phyloP scores from a whole-genome alignment of 1,140 invertebrate genomes.

The Drosophila ficusphila region DNA sequence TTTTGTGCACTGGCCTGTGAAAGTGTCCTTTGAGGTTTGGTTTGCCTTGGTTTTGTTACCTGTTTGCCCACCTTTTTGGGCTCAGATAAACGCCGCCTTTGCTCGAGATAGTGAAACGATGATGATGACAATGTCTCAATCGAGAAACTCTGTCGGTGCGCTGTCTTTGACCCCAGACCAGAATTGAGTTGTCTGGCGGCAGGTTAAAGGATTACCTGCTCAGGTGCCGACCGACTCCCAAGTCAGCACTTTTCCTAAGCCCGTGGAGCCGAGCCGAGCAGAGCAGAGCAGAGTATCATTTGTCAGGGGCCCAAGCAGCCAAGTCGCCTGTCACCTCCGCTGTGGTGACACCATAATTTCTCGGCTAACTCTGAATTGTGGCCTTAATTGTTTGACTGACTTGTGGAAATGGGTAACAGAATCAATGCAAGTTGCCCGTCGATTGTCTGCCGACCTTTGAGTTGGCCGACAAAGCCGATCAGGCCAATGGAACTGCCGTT shows the following conservation, averaged over 20 bases:
- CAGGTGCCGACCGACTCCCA: slow-evolving; percentile 32
- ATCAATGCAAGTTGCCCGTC: slow-evolving; percentile 67
- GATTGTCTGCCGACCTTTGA: slow-evolving; percentile 74
- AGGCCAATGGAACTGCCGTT: slow-evolving; percentile 56
- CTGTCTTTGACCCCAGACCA: slow-evolving; percentile 64
- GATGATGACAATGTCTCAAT: slow-evolving; percentile 62
- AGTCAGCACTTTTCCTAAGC: slow-evolving; percentile 60
- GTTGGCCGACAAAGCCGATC: slow-evolving; percentile 58
- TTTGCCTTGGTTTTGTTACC: slow-evolving; percentile 28
- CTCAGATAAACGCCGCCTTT: slow-evolving; percentile 57
- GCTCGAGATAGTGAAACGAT: slow-evolving; percentile 32
- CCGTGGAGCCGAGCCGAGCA: not conserved
- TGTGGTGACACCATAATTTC: slow-evolving; percentile 79
- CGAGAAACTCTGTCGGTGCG: slow-evolving; percentile 43
- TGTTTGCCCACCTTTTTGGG: slow-evolving; percentile 42
- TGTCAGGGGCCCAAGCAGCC: slow-evolving; percentile 67
- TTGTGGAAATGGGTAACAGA: slow-evolving; percentile 36
- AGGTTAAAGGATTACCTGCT: slow-evolving; percentile 76
- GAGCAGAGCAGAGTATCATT: slow-evolving; percentile 64
- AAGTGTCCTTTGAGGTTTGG: slow-evolving; percentile 76
- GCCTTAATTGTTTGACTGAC: slow-evolving; percentile 73
- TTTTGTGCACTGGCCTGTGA: slow-evolving; percentile 68
- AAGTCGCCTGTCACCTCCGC: slow-evolving; percentile 57
- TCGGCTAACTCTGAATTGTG: slow-evolving; percentile 72
- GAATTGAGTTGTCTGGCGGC: slow-evolving; percentile 68